Evolutionary conservation across 1,140 invertebrate species (phyloP), one percentile per base, ranked within the genome.

Genomic region (Platyura marginata): DNA sequence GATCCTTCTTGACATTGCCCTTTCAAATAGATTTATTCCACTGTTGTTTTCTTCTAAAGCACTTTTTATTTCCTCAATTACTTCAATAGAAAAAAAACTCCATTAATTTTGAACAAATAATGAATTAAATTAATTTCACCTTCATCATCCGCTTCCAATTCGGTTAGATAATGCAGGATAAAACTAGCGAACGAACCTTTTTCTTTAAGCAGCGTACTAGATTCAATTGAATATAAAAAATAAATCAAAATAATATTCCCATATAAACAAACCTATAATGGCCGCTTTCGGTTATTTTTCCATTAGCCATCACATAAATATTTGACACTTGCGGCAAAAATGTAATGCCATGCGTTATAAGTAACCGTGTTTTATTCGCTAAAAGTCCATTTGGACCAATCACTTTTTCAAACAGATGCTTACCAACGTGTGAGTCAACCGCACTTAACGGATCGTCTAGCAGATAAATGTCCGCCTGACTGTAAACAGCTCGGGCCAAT

Each of bases 181-280:
- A 90, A 90, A 44, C 84, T 81, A 13, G 79, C 72, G 55, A 87
- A 87, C 38, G 79, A 77, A 22, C 81, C 81, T 54, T 81, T 84
- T 59, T 81, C 82, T n/a, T n/a, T n/a, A n/a, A n/a, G n/a, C n/a
- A n/a, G 46, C 77, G 75, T 9, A 88, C 50, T 48, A 89, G 58
- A 55, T 91, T 74, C 55, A n/a, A n/a, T n/a, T n/a, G n/a, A n/a
- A n/a, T n/a, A n/a, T n/a, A n/a, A 91, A 59, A 58, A 90, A 90
- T 44, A 84, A 81, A 13, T 79, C 72, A 55, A 87, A 87, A 38
- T 79, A 77, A 22, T 81, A 81, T 54, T 81, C 84, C 58, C 81
- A 83, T 45, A 77, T 75, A 9, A 89, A 50, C 48, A 89, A 59
- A 55, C 91, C 74, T 57, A 89, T 92, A 6, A 6, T 79, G 81